phyloP scores from a whole-genome alignment of 2,113 vertebrate species.

The Clupea harengus region DNA sequence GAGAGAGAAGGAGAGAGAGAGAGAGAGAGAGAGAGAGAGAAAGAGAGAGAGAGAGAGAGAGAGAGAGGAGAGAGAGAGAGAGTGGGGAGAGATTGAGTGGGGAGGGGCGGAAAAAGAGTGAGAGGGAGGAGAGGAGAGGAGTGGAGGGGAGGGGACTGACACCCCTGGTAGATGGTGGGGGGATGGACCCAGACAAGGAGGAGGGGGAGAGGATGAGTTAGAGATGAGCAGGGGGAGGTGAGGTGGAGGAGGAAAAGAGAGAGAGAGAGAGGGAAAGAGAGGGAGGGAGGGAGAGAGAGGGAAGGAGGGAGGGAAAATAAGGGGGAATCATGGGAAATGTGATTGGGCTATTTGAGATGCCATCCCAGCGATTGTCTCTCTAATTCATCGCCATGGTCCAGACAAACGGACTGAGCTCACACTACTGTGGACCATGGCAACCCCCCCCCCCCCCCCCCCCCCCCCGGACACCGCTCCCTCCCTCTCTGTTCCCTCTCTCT shows the following conservation, averaged over 20 bases:
- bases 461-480: neutral
- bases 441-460: neutral
- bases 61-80: conserved; percentile 32
- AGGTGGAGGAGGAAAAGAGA: neutral
- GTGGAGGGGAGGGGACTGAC: neutral
- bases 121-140: neutral
- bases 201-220: neutral
- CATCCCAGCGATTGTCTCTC: neutral
- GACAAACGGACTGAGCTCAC: neutral
- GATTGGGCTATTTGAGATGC: conserved; percentile 3
- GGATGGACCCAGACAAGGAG: neutral
- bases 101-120: conserved; percentile 23
- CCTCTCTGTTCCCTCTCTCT: neutral
- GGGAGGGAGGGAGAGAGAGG: conserved; percentile 8
- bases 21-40: too few relatives aligned
- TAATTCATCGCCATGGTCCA: neutral
- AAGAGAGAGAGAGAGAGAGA: too few relatives aligned
- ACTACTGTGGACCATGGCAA: neutral
- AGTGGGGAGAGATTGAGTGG: conserved; percentile 32
- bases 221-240: neutral
- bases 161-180: neutral
- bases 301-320: neutral
- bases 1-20: too few relatives aligned
- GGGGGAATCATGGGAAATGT: neutral
- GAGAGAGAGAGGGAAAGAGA: neutral